Evolutionary conservation across 2,113 vertebrate genomes (phyloP).

Genomic region (Corvus moneduloides): DNA sequence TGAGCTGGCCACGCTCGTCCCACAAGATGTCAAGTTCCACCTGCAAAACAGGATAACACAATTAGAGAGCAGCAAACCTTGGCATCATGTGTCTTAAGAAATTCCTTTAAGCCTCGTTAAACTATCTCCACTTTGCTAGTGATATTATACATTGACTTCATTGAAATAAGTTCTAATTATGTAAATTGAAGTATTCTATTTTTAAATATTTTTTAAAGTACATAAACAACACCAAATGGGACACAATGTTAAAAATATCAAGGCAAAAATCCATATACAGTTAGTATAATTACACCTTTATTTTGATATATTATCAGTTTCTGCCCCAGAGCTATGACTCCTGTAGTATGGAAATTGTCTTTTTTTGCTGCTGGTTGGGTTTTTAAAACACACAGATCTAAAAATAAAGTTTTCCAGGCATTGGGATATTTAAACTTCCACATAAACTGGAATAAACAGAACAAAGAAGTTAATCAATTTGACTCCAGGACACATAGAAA

Average conservation of each 20-base stretch:
- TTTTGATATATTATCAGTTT: not conserved
- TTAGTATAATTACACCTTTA: not conserved
- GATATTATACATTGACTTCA: not conserved
- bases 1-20: slow-evolving; percentile 95
- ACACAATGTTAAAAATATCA: not conserved
- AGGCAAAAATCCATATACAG: not conserved
- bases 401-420: not conserved
- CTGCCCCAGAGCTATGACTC: not conserved
- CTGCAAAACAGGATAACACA: slow-evolving; percentile 67
- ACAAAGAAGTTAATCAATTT: not conserved
- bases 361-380: not conserved
- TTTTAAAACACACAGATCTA: not conserved
- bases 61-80: not conserved
- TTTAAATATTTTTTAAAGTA: not conserved
- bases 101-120: not conserved
- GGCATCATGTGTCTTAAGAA: not conserved
- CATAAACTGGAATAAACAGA: not conserved
- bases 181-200: not conserved
- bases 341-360: not conserved
- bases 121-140: not conserved
- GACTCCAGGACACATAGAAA: not conserved
- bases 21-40: slow-evolving; percentile 97
- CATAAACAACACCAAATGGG: not conserved
- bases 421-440: not conserved
- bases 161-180: not conserved